These are phyloP conservation scores for Allolobophora icterica DNA, from an alignment of 2,888 invertebrate genomes.

Conservation along the genomic window DNA sequence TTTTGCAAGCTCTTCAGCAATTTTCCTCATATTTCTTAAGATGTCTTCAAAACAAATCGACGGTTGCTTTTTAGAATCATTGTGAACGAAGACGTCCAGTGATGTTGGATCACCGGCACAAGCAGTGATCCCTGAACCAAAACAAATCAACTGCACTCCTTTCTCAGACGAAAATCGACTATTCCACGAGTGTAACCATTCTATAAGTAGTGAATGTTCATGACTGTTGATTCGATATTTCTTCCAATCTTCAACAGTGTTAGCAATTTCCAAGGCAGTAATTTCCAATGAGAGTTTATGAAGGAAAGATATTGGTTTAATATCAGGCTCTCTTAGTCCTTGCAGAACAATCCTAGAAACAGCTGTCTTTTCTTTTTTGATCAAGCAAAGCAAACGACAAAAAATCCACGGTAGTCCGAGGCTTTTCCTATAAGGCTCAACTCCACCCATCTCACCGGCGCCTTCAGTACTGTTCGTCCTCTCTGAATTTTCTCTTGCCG, in stretches of 20 bases:
- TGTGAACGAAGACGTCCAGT: too few species aligned
- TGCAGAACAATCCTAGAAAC: too few species aligned
- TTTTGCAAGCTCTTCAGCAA: too few species aligned
- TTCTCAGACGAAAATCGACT: neutral
- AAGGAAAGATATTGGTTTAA: neutral
- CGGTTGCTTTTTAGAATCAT: too few species aligned
- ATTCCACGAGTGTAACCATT: neutral
- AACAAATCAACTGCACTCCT: neutral
- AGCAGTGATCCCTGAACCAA: too few species aligned
- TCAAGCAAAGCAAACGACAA: neutral
- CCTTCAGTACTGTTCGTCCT: too few species aligned
- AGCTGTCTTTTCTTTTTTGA: neutral
- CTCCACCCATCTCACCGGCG: neutral
- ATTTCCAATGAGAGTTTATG: neutral
- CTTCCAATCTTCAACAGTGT: neutral
- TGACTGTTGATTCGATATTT: neutral
- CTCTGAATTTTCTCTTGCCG: too few species aligned
- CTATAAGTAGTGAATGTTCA: neutral
- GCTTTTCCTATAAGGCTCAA: neutral
- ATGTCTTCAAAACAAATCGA: too few species aligned
- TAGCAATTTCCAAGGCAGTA: neutral
- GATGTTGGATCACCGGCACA: too few species aligned
- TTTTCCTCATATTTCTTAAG: too few species aligned
- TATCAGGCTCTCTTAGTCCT: neutral
- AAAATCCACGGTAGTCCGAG: conserved; percentile 1